Percentiles rank a stretch among this genome's conserved stretches.
phyloP scores from a whole-genome alignment of 30 jellyfish, hydroid and myxozoan species.

The Hydractinia echinata region DNA sequence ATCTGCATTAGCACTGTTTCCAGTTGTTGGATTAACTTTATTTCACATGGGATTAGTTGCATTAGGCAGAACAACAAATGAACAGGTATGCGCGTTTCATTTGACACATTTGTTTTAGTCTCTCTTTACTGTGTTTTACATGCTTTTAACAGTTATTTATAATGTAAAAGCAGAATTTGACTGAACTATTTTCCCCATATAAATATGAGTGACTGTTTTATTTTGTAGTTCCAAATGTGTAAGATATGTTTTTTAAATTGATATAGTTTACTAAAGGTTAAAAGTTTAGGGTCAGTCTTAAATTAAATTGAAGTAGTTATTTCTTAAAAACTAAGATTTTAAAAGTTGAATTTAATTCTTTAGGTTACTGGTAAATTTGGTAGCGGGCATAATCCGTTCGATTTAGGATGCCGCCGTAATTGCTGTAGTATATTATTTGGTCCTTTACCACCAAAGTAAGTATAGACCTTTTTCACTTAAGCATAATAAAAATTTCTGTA shows the following conservation, averaged over 20 bases:
- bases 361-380: constrained; percentile 98
- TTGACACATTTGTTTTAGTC: too few species aligned
- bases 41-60: constrained; percentile 91
- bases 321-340: not conserved
- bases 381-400: constrained; percentile 97
- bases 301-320: not conserved
- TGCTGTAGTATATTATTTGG: constrained; percentile 78
- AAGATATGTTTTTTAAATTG: too few species aligned
- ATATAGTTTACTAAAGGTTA: too few species aligned
- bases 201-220: too few species aligned
- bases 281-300: not conserved
- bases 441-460: constrained; percentile 83
- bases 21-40: constrained; percentile 87
- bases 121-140: too few species aligned
- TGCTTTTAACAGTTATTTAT: too few species aligned
- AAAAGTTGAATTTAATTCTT: not conserved
- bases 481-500: too few species aligned
- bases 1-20: constrained; percentile 72
- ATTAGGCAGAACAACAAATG: constrained; percentile 93
- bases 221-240: too few species aligned
- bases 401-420: constrained; percentile 59
- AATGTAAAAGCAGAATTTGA: too few species aligned
- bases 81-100: constrained; percentile 57
- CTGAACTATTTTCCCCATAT: too few species aligned
- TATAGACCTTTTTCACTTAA: not conserved